Percentiles rank a stretch among this genome's conserved stretches.
Evolutionary conservation across 2,888 invertebrate species (phyloP).

Genomic region (Heliconius erato): DNA sequence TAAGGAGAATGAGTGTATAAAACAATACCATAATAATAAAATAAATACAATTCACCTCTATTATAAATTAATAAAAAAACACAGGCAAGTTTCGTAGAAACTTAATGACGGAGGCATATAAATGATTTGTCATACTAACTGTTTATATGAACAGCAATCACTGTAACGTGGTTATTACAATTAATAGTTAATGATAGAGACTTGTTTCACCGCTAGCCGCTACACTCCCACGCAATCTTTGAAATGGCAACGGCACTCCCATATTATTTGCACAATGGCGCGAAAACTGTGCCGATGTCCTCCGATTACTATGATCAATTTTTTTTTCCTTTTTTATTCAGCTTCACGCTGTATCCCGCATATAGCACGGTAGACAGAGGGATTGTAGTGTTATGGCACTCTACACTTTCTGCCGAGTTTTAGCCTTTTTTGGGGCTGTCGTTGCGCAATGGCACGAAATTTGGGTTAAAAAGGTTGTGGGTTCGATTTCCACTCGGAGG

Average conservation of each 20-base stretch:
- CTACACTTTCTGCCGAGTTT: too few species aligned
- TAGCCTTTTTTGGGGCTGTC: too few species aligned
- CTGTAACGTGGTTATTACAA: constrained; percentile 5
- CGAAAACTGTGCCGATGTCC: constrained; percentile 26
- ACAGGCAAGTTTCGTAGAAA: neutral
- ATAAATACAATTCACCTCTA: neutral
- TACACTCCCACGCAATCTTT: constrained; percentile 13
- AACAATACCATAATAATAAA: too few species aligned
- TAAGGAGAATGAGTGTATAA: too few species aligned
- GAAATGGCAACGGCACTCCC: constrained; percentile 31
- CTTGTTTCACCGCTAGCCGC: neutral
- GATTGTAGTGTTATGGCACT: neutral
- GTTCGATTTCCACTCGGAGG: too few species aligned
- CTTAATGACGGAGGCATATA: neutral
- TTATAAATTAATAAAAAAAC: neutral
- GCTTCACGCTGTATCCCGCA: neutral
- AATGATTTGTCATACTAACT: neutral
- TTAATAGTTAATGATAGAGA: constrained; percentile 7
- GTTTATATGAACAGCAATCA: neutral
- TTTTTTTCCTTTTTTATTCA: neutral
- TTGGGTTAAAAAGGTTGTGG: too few species aligned
- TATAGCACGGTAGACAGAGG: neutral
- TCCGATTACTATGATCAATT: neutral
- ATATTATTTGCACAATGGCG: constrained; percentile 27
- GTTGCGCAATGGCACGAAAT: too few species aligned